Evolutionary conservation across 1,140 invertebrate species (phyloP), one percentile per base, ranked within the genome.

Genomic region (Drosophila sproati): DNA sequence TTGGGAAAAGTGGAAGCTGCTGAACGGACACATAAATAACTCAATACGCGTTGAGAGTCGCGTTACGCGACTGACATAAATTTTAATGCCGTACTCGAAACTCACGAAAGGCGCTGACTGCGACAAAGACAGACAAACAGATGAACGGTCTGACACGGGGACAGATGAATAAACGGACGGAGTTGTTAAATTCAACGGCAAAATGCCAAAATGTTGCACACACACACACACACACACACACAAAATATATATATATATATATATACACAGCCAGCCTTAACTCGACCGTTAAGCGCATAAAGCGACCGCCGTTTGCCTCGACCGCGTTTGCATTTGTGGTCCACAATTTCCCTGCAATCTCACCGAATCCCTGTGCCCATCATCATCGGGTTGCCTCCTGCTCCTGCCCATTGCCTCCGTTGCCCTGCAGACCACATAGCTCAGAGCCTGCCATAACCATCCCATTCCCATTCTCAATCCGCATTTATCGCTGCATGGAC

Each of bases 401-500:
- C 20, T 20, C 20, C 20, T 20, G 20, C 20, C 20, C 20, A 12
- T 39, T 54, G 59, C 3, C 32, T 7, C 35, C 55, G 2, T 5
- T 20, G 4, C 37, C n/a, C 66, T 51, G 5, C 29, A 2, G 29
- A n/a, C n/a, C 8, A 12, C 29, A 31, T 28, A 29, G 34, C 31
- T 60, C 52, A 52, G 70, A 45, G 31, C 35, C 12, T 72, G 48
- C 55, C 71, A 69, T 73, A 73, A 73, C 71, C 68, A 73, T 69
- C 64, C 56, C 64, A 70, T 62, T 50, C 51, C 66, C 72, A 61
- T 62, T 56, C 66, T 31, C 66, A 74, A 74, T 74, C 74, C 74
- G 57, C 70, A 77, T 73, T 77, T 77, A 77, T 77, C 63, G 74
- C 75, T 70, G 72, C 64, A 78, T 69, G 72, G 64, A 60, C 72